Evolutionary conservation across 2,888 invertebrate species (phyloP).

Genomic region (Eupithecia centaureata): DNA sequence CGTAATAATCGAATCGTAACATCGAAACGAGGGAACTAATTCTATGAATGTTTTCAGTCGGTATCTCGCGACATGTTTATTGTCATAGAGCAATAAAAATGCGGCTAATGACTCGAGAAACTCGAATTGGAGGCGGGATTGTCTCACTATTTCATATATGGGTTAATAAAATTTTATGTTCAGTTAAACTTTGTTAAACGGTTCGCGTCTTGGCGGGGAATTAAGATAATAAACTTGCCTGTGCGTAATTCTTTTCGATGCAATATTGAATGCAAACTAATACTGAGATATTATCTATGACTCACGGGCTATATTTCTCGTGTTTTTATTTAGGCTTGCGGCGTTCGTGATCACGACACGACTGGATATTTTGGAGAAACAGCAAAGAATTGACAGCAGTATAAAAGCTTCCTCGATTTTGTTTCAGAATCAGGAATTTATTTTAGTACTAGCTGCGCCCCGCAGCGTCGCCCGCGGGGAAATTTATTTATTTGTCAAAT

Average conservation of each 20-base stretch:
- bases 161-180: constrained; percentile 83
- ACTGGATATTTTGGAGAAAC: too few species aligned
- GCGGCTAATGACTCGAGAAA: constrained; percentile 81
- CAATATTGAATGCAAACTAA: not conserved
- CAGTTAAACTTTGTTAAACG: constrained; percentile 82
- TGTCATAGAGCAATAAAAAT: constrained; percentile 80
- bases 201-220: constrained; percentile 52
- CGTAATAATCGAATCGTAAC: constrained; percentile 68
- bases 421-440: too few species aligned
- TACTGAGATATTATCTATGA: too few species aligned
- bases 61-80: constrained; percentile 83
- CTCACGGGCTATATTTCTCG: too few species aligned
- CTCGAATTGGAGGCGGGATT: constrained; percentile 68
- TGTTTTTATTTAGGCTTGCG: too few species aligned
- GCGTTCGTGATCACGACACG: too few species aligned
- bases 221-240: constrained; percentile 45
- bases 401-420: too few species aligned
- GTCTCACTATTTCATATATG: constrained; percentile 83
- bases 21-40: constrained; percentile 68
- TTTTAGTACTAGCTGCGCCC: too few species aligned
- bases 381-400: too few species aligned
- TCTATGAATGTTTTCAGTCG: constrained; percentile 80
- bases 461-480: too few species aligned
- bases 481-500: too few species aligned
- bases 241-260: constrained; percentile 23